These are phyloP conservation scores for Sebastes fasciatus DNA, from an alignment of 2,113 vertebrate genomes.

Conservation along the genomic window DNA sequence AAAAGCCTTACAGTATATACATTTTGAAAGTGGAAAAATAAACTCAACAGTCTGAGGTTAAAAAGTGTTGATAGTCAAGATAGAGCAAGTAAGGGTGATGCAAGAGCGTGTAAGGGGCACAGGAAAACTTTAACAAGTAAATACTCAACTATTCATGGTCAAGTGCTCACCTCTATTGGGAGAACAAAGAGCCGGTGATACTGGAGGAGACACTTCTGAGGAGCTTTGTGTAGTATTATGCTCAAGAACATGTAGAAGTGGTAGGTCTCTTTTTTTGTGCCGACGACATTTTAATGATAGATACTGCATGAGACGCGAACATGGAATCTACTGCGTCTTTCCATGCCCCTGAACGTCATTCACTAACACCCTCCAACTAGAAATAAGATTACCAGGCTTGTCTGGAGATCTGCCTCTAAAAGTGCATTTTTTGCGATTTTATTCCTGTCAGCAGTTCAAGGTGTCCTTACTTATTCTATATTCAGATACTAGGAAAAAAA, in stretches of 20 bases:
- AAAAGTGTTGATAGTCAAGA: conserved; percentile 7
- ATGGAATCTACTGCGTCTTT: conserved; percentile 15
- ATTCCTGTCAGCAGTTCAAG: conserved; percentile 73
- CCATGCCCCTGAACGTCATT: neutral
- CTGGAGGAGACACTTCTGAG: neutral
- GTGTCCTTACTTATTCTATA: conserved; percentile 71
- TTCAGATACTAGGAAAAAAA: conserved; percentile 57
- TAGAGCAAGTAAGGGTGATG: conserved; percentile 39
- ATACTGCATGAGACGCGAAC: neutral
- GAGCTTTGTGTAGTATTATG: neutral
- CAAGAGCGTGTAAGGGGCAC: conserved; percentile 51
- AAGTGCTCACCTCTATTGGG: neutral
- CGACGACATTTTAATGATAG: conserved; percentile 3
- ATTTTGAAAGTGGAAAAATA: conserved; percentile 41
- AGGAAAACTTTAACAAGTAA: conserved; percentile 27
- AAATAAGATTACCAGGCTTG: conserved; percentile 21
- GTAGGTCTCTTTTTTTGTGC: neutral
- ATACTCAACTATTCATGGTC: neutral
- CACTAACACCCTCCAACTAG: conserved; percentile 20
- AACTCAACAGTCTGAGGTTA: conserved; percentile 29
- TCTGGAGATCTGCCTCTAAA: conserved; percentile 44
- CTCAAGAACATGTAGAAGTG: neutral
- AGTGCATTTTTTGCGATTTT: conserved; percentile 46
- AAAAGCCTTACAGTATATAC: conserved; percentile 10
- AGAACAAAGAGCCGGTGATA: neutral